A percentile compares a stretch with the other conserved stretches of the same genome.
phyloP scores from a whole-genome alignment of 2,888 invertebrate genomes.

The Stenchaetothrips biformis region DNA sequence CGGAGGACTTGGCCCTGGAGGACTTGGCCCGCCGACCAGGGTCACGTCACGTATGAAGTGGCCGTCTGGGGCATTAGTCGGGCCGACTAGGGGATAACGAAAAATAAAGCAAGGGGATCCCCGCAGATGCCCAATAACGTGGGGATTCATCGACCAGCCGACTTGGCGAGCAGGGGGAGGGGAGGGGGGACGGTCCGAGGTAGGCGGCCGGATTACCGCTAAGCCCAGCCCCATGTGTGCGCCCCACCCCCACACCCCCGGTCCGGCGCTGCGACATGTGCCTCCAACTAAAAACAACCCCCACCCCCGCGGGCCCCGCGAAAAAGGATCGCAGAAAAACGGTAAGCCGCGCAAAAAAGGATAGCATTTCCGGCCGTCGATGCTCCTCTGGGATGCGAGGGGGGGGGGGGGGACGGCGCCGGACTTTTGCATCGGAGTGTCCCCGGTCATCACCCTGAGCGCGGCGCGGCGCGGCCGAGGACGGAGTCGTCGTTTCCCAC shows the following conservation, averaged over 20 bases:
- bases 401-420: too few relatives aligned
- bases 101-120: too few relatives aligned
- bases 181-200: neutral
- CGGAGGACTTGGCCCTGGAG: too few relatives aligned
- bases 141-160: neutral
- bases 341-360: neutral
- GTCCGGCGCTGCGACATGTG: neutral
- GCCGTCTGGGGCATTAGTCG: too few relatives aligned
- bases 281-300: conserved; percentile 1
- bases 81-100: too few relatives aligned
- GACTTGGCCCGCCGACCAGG: too few relatives aligned
- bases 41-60: too few relatives aligned
- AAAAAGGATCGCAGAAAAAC: neutral
- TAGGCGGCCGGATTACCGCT: conserved; percentile 1
- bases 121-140: too few relatives aligned
- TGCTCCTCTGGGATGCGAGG: neutral
- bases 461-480: too few relatives aligned
- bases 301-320: neutral
- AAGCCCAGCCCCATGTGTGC: neutral
- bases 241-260: neutral
- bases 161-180: neutral
- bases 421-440: neutral
- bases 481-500: neutral
- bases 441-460: neutral
- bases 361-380: neutral